Evolutionary conservation across 1,140 invertebrate species (phyloP).

Genomic region (Euwallacea similis): DNA sequence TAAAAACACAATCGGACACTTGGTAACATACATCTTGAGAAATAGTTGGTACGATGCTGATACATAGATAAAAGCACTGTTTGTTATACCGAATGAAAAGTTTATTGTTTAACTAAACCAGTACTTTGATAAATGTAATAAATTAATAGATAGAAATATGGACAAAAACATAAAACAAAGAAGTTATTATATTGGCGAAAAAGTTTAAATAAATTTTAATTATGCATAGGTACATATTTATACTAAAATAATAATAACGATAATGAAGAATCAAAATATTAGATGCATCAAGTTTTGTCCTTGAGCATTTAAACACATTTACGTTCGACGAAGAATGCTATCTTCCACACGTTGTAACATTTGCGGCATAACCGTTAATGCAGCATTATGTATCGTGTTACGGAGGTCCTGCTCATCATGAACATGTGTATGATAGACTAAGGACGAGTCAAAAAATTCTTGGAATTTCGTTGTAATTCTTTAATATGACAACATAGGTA

Average conservation of each 20-base stretch:
- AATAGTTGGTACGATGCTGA: not conserved
- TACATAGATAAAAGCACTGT: not conserved
- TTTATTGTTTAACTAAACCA: not conserved
- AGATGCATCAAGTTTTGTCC: not conserved
- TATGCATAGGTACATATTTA: no score
- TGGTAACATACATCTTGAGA: slow-evolving; percentile 1
- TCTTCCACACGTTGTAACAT: not conserved
- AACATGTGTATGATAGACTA: slow-evolving; percentile 1
- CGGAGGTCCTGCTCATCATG: slow-evolving; percentile 1
- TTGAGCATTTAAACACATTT: slow-evolving; percentile 2
- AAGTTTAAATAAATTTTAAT: not conserved
- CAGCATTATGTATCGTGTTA: not conserved
- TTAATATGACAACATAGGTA: no score
- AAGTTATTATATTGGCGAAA: not conserved
- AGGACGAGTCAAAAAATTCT: no score
- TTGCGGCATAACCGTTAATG: no score
- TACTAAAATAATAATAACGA: not conserved
- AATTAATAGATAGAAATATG: not conserved
- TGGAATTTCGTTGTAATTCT: no score
- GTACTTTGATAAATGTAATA: not conserved
- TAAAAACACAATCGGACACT: not conserved
- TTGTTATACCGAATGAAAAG: not conserved
- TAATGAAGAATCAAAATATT: slow-evolving; percentile 5
- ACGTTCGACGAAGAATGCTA: not conserved
- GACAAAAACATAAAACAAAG: not conserved